These are phyloP conservation scores for Myripristis jacobus DNA, from an alignment of 2,797 vertebrate species.

Conservation along the genomic window DNA sequence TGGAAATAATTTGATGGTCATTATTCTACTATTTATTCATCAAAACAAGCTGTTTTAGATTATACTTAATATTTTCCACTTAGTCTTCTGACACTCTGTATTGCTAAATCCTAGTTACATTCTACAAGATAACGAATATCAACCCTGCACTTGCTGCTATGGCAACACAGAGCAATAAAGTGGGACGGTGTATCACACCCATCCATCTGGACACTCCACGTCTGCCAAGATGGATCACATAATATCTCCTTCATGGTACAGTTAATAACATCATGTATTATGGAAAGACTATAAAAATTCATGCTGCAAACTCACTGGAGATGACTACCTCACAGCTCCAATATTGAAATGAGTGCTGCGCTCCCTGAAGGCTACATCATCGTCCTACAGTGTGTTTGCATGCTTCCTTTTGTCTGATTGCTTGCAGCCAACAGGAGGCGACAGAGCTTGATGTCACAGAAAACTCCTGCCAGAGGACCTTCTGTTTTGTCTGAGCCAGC, in stretches of 20 bases:
- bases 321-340: conserved; percentile 32
- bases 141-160: conserved; percentile 71
- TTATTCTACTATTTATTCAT: background rate
- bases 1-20: background rate
- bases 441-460: conserved; percentile 27
- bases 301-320: conserved; percentile 28
- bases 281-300: conserved; percentile 47
- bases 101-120: conserved; percentile 14
- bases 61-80: conserved; percentile 1
- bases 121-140: conserved; percentile 36
- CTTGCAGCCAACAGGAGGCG: conserved; percentile 42
- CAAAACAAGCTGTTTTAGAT: conserved; percentile 10
- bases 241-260: conserved; percentile 35
- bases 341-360: conserved; percentile 42
- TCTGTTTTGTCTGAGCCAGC: background rate
- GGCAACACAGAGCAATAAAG: conserved; percentile 73
- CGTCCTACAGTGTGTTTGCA: conserved; percentile 27
- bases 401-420: background rate
- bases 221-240: conserved; percentile 53
- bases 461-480: conserved; percentile 34
- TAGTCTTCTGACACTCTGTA: background rate
- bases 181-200: conserved; percentile 52
- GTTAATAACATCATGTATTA: conserved; percentile 51
- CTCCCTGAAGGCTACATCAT: conserved; percentile 20
- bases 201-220: conserved; percentile 65